These are phyloP conservation scores for Poeciliopsis prolifica DNA, from an alignment of 2,113 vertebrate genomes.

Conservation along the genomic window DNA sequence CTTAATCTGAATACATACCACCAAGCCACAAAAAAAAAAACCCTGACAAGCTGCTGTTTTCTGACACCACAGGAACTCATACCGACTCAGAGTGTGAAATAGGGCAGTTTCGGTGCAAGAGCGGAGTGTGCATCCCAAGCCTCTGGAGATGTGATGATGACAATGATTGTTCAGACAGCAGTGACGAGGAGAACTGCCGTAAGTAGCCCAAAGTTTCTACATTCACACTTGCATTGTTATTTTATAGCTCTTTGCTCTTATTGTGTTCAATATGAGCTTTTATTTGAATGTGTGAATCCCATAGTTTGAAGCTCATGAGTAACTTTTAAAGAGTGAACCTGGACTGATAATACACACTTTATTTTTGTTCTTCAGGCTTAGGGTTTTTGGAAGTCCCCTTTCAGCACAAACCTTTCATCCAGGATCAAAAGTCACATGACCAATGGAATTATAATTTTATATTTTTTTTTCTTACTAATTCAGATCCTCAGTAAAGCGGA, in stretches of 20 bases:
- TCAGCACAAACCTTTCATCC: constrained; percentile 46
- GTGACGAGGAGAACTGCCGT: constrained; percentile 96
- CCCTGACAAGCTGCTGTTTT: neutral
- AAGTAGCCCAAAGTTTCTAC: constrained; percentile 74
- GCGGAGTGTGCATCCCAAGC: constrained; percentile 91
- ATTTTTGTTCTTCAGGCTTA: constrained; percentile 15
- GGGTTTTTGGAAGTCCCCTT: constrained; percentile 37
- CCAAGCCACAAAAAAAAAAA: too few species aligned
- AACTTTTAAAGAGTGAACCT: constrained; percentile 44
- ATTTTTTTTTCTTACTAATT: constrained; percentile 15
- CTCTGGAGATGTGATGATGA: constrained; percentile 97
- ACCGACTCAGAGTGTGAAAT: constrained; percentile 87
- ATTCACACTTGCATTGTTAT: neutral
- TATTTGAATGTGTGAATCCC: neutral
- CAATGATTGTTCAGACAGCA: constrained; percentile 95
- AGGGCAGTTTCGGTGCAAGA: constrained; percentile 92
- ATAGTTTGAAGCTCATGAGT: constrained; percentile 1
- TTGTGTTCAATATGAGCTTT: neutral
- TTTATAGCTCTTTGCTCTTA: neutral
- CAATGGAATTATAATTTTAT: constrained; percentile 44
- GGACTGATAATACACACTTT: constrained; percentile 41
- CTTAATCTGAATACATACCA: neutral
- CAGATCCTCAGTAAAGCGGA: neutral
- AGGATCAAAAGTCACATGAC: constrained; percentile 65
- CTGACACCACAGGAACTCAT: constrained; percentile 73